These are phyloP conservation scores for Amazona ochrocephala DNA, from an alignment of 2,797 vertebrate genomes.

Conservation along the genomic window DNA sequence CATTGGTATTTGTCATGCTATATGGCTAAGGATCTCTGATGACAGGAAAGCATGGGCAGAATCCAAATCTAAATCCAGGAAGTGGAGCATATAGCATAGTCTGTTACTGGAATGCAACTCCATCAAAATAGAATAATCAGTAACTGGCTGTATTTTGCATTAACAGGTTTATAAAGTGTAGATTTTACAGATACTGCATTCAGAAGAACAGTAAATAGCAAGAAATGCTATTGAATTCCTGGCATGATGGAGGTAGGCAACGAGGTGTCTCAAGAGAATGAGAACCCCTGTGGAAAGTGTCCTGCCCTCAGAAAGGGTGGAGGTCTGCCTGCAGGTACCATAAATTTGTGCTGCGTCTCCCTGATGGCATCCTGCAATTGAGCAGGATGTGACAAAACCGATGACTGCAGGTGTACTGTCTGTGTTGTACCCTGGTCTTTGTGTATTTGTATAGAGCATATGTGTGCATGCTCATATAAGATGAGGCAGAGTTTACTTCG, in stretches of 20 bases:
- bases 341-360: neutral
- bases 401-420: neutral
- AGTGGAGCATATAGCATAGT: neutral
- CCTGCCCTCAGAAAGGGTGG: neutral
- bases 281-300: neutral
- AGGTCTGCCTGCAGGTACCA: neutral
- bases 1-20: neutral
- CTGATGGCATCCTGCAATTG: neutral
- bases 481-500: neutral
- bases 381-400: neutral
- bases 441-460: neutral
- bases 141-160: neutral
- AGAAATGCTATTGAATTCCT: neutral
- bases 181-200: neutral
- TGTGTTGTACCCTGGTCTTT: neutral
- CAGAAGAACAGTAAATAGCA: neutral
- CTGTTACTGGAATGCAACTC: neutral
- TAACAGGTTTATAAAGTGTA: neutral
- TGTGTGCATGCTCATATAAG: rapidly evolving
- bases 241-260: neutral
- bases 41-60: neutral
- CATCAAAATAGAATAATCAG: neutral
- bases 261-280: neutral
- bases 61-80: neutral
- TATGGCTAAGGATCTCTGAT: neutral